Evolutionary conservation across 2,888 invertebrate genomes (phyloP).

Genomic region (Amiota mariae): DNA sequence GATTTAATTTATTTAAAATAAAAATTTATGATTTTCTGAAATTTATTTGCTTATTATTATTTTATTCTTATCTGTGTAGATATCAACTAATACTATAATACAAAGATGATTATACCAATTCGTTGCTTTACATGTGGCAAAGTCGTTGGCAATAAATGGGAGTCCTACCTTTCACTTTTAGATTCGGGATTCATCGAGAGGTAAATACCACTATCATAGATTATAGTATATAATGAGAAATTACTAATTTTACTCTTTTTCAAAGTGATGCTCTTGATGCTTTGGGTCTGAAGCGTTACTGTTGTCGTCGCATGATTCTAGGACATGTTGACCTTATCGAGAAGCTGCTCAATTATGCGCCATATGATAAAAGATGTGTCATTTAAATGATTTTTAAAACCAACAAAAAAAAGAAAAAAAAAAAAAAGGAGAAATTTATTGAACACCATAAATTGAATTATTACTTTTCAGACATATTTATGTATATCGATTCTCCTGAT

Average conservation of each 20-base stretch:
- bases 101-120: slow-evolving; percentile 96
- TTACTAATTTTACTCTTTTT: too few species aligned
- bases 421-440: too few species aligned
- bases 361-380: slow-evolving; percentile 67
- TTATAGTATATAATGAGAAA: not conserved
- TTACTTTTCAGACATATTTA: too few species aligned
- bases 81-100: too few species aligned
- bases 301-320: slow-evolving; percentile 97
- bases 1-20: too few species aligned
- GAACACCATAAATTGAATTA: too few species aligned
- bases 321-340: slow-evolving; percentile 99
- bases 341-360: slow-evolving; percentile 98
- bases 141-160: slow-evolving; percentile 95
- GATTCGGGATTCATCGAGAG: slow-evolving; percentile 99
- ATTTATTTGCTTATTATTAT: too few species aligned
- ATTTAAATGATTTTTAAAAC: too few species aligned
- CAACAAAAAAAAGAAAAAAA: too few species aligned
- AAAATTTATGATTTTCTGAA: too few species aligned
- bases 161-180: slow-evolving; percentile 94
- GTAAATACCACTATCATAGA: slow-evolving; percentile 73
- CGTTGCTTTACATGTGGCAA: slow-evolving; percentile 99
- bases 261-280: slow-evolving; percentile 95
- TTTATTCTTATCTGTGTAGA: too few species aligned
- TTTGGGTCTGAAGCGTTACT: slow-evolving; percentile 94
- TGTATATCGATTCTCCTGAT: too few species aligned